Base-by-base conservation (phyloP, 2,888 invertebrate species). In the Agonopterix subpropinquella region DNA sequence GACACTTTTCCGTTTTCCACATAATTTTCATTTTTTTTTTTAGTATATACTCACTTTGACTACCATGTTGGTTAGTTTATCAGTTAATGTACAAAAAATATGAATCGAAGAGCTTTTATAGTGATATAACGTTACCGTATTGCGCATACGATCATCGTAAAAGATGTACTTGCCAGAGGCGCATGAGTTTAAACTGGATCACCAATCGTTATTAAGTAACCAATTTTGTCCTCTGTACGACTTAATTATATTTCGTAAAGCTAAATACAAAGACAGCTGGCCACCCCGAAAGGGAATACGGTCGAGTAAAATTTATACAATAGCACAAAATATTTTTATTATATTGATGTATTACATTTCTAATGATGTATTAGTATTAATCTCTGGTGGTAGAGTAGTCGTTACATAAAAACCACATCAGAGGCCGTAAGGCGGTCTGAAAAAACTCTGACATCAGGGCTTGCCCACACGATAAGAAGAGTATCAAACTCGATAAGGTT, bases 41-140 rank as follows among this genome's bases (percentile, higher is more conserved):
- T 28, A 28, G 18, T 45, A 54, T 50, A 36, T 59, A 80, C 85
- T 85, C 61, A 86, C 85, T 81, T 79, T 78, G 58, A 77, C 78
- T 60, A 73, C 73, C 86, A 86, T 86, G 77, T 80, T 77, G 67
- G 64, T 64, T 65, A 64, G 63, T 63, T 64, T 68, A 67, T 65
- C 62, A 65, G 67, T 65, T 67, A 80, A 69, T 85, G 79, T 70
- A 65, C 58, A 61, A 51, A 52, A 59, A 61, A 53, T 54, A 48
- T 35, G 52, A 46, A 11, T 36, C 52, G 18, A 58, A 37, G 55
- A 69, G 74, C 76, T 80, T 85, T 75, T 84, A 84, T 85, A 84
- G 59, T 54, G 51, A 36, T 10, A 28, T 28, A 7, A 28, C 28
- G 45, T n/a, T 39, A 39, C 42, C 11, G 42, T 42, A 44, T 50